Base-by-base conservation (phyloP, 2,797 vertebrate genomes). In the Xiphorhynchus erythropygius region DNA sequence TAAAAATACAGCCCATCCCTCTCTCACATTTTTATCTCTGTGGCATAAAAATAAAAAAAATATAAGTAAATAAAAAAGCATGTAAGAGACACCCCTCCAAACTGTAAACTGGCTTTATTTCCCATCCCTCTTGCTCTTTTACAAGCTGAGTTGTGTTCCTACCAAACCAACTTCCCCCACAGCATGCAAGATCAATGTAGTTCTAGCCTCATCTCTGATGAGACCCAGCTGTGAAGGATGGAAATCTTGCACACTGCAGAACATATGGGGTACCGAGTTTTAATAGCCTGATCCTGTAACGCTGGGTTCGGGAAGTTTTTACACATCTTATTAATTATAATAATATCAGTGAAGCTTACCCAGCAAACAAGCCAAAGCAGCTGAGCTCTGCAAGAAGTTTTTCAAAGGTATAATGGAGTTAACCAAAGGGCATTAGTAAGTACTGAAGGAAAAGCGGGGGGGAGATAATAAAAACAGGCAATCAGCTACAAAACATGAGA, bases 381-480 rank as follows among this genome's bases (percentile, higher is more conserved):
- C 95, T 96, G 95, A 95, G 92, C 93, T 93, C 60, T 93, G 92
- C 90, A 93, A 77, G 67, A 96, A 96, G 84, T 96, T 96, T 93
- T 96, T 94, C 92, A 89, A 92, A 96, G 90, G 92, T 94, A 82
- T 94, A 92, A 92, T 64, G 53, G 83, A 94, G 93, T 89, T 96
- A 94, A 95, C 91, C 92, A 95, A 96, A 95, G 93, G 92, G 90
- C 95, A 94, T 94, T 87, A 97, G 70, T 81, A 96, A 90, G 37
- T 76, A 91, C 77, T 9, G 33, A 89, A 56, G 30, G 37, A 82
- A 94, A 87, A 47, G 44, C 1, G 7, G 0, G 3, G 23, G 42
- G 16, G 37, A 59, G 69, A 79, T 87, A 91, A 94, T 87, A 95
- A 94, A 96, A 95, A 97, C 76, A 88, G 80, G 81, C 91, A 87